Percentiles rank a stretch among this genome's conserved stretches.
Evolutionary conservation across 2,113 vertebrate species (phyloP).

Genomic region (Amia ocellicauda): DNA sequence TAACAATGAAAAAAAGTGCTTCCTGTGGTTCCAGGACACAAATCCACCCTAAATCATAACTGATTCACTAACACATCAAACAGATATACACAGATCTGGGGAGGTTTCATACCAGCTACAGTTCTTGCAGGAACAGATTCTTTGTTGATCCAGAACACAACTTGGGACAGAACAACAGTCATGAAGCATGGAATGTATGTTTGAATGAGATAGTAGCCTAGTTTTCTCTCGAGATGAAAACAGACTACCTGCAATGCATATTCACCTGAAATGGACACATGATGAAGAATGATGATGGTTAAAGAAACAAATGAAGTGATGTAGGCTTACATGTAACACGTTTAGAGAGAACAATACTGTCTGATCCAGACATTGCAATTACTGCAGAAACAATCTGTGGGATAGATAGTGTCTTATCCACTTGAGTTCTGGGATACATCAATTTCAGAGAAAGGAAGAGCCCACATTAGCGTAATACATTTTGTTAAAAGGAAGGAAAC

Average conservation of each 20-base stretch:
- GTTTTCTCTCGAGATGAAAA: conserved; percentile 62
- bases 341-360: conserved; percentile 26
- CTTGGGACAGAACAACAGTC: conserved; percentile 77
- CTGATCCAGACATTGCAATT: too few species aligned
- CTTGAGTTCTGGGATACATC: too few species aligned
- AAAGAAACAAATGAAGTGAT: conserved; percentile 15
- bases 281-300: conserved; percentile 28
- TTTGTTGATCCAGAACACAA: conserved; percentile 81
- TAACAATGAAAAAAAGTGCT: neutral
- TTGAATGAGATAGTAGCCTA: conserved; percentile 77
- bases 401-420: too few species aligned
- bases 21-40: conserved; percentile 7
- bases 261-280: conserved; percentile 45
- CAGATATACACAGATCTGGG: conserved; percentile 6
- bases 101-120: conserved; percentile 60
- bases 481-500: too few species aligned
- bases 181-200: conserved; percentile 76
- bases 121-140: conserved; percentile 75
- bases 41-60: neutral
- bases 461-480: too few species aligned
- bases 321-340: conserved; percentile 37
- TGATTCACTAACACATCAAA: neutral
- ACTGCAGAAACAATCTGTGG: too few species aligned
- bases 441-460: too few species aligned
- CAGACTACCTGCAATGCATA: conserved; percentile 48